Conservation (phyloP, 2,888 invertebrate species). For the Drosophila merina region DNA sequence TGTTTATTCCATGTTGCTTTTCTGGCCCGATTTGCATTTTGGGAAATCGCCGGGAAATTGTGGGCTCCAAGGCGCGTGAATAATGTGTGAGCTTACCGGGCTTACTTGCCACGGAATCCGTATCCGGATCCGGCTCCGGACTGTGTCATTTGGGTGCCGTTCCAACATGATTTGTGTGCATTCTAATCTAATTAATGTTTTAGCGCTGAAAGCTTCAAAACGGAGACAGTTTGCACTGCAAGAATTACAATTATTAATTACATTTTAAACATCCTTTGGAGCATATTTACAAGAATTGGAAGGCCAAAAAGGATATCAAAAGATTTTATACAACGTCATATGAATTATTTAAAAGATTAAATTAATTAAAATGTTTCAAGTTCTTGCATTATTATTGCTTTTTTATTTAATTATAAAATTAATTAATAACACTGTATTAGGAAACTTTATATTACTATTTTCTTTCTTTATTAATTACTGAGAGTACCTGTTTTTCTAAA, state of each 20-base stretch:
- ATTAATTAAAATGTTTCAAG: too few relatives aligned
- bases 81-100: conserved; percentile 75
- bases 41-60: conserved; percentile 59
- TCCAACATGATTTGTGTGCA: conserved; percentile 74
- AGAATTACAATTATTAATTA: too few relatives aligned
- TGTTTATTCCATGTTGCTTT: conserved; percentile 14
- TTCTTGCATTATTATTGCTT: too few relatives aligned
- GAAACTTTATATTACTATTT: too few relatives aligned
- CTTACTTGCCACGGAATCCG: conserved; percentile 26
- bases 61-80: conserved; percentile 74
- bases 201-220: conserved; percentile 32
- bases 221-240: not conserved
- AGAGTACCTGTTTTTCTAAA: too few relatives aligned
- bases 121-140: not conserved
- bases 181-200: conserved; percentile 75
- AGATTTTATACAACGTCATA: not conserved
- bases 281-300: not conserved
- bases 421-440: too few relatives aligned
- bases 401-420: too few relatives aligned
- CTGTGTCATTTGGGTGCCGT: conserved; percentile 60
- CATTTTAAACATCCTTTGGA: too few relatives aligned
- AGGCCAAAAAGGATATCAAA: not conserved
- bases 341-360: too few relatives aligned
- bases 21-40: conserved; percentile 68
- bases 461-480: too few relatives aligned